Evolutionary conservation across 92 coral and sea anemone species (phyloP).

Genomic region (Montipora capitata): DNA sequence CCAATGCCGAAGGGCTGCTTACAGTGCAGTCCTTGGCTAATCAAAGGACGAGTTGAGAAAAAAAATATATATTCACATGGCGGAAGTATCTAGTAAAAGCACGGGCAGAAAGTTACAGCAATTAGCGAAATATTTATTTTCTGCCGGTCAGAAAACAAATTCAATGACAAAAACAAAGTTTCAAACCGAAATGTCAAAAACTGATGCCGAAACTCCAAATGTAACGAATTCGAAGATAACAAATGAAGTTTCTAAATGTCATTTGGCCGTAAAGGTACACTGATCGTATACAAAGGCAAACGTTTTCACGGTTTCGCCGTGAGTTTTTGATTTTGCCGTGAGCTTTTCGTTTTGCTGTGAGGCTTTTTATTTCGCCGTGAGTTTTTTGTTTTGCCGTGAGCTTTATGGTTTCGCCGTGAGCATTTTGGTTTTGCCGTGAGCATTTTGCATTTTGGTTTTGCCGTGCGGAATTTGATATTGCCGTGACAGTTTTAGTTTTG

Average conservation of each 20-base stretch:
- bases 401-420: too few species aligned
- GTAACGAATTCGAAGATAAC: neutral
- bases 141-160: neutral
- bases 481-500: too few species aligned
- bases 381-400: too few species aligned
- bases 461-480: too few species aligned
- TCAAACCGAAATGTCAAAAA: neutral
- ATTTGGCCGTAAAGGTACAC: constrained; percentile 31
- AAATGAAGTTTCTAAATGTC: constrained; percentile 19
- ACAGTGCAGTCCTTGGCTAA: neutral
- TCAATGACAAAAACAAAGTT: neutral
- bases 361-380: too few species aligned
- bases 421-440: too few species aligned
- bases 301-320: too few species aligned
- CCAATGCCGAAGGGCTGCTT: neutral
- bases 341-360: too few species aligned
- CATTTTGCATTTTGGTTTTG: too few species aligned
- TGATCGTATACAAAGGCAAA: too few species aligned
- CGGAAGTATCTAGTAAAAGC: neutral
- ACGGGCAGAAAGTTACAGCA: neutral
- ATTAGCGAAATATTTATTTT: constrained; percentile 7
- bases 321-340: too few species aligned
- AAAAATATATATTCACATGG: too few species aligned
- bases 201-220: constrained; percentile 3
- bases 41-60: neutral